Percentiles rank a stretch among this genome's conserved stretches.
Conservation (phyloP, 2,797 vertebrate genomes). For the Lateolabrax maculatus region DNA sequence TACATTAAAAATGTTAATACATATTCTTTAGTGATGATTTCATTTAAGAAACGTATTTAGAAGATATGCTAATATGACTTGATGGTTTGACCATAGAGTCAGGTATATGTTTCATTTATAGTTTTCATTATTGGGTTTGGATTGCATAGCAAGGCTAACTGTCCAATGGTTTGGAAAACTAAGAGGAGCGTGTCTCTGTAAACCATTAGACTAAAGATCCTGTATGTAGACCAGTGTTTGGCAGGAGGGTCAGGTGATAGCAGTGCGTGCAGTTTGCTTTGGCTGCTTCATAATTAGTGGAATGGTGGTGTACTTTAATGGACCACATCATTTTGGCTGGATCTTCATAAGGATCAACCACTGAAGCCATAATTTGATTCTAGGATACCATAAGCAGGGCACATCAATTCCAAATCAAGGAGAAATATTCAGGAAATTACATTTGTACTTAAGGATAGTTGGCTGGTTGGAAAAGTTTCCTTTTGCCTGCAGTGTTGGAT, state of each 20-base stretch:
- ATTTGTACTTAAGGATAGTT: conserved; percentile 67
- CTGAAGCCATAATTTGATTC: conserved; percentile 90
- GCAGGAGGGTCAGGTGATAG: conserved; percentile 91
- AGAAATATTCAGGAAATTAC: conserved; percentile 84
- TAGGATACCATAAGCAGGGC: conserved; percentile 86
- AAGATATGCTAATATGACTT: not conserved
- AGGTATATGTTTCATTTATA: conserved; percentile 7
- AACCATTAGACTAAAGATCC: conserved; percentile 87
- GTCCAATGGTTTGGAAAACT: conserved; percentile 83
- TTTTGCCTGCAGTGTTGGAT: conserved; percentile 41
- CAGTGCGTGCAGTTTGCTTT: conserved; percentile 89
- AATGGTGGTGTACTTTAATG: conserved; percentile 91
- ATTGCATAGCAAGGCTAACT: conserved; percentile 65
- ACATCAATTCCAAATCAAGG: conserved; percentile 90
- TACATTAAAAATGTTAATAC: not conserved
- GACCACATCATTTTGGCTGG: conserved; percentile 95
- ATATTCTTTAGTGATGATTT: not conserved
- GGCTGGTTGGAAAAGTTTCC: conserved; percentile 62
- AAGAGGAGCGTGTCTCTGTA: conserved; percentile 86
- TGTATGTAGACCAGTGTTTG: conserved; percentile 88
- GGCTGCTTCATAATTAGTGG: conserved; percentile 91
- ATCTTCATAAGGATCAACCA: conserved; percentile 79
- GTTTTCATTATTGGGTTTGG: too few relatives aligned
- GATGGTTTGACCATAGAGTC: conserved; percentile 8
- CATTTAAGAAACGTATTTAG: conserved; percentile 1